A percentile compares a stretch with the other conserved stretches of the same genome.
phyloP scores from a whole-genome alignment of 2,113 vertebrate genomes.

The Pristiophorus japonicus region DNA sequence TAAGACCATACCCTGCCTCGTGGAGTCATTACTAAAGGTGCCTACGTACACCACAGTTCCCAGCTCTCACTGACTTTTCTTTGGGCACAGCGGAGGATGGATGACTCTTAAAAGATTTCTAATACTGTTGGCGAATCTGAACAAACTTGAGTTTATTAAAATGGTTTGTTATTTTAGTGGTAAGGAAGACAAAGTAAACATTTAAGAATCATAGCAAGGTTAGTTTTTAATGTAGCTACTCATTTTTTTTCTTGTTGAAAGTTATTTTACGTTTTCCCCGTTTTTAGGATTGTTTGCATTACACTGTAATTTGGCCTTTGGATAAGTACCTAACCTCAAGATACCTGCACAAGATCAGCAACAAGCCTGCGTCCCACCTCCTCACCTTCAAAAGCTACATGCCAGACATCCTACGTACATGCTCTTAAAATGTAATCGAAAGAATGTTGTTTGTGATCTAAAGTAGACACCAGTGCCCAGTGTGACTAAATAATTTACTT shows the following conservation, averaged over 20 bases:
- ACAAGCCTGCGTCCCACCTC: not conserved
- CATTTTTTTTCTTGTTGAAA: not conserved
- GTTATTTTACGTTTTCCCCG: not conserved
- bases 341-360: not conserved
- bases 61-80: not conserved
- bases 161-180: not conserved
- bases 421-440: not conserved
- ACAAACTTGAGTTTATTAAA: not conserved
- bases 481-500: constrained; percentile 30
- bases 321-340: not conserved
- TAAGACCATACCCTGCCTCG: too few relatives aligned
- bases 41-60: too few relatives aligned
- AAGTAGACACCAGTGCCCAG: not conserved
- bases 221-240: not conserved
- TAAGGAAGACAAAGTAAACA: not conserved
- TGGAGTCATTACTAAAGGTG: too few relatives aligned
- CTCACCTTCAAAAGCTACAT: not conserved
- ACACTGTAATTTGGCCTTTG: not conserved
- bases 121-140: not conserved
- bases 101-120: not conserved
- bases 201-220: not conserved
- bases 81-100: not conserved
- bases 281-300: not conserved
- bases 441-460: not conserved
- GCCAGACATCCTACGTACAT: not conserved